Evolutionary conservation across 1,140 invertebrate genomes (phyloP).

Genomic region (Aphidius gifuensis): DNA sequence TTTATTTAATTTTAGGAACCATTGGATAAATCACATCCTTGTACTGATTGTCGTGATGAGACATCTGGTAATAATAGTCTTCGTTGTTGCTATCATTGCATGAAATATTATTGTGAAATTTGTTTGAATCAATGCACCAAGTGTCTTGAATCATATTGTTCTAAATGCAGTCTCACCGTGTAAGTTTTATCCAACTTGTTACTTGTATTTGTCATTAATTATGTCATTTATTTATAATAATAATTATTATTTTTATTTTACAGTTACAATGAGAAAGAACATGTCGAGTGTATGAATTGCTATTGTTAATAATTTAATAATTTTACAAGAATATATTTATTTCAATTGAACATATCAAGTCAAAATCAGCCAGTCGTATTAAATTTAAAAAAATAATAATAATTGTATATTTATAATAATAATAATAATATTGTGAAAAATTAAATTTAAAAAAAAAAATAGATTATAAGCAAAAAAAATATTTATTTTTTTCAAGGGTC

Average conservation of each 20-base stretch:
- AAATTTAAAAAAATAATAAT: too few species aligned
- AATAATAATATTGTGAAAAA: too few species aligned
- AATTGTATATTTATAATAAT: too few species aligned
- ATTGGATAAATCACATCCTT: slow-evolving; percentile 12
- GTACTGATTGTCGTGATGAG: slow-evolving; percentile 20
- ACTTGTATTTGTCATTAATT: neutral
- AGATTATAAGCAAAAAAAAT: too few species aligned
- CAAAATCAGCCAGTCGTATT: too few species aligned
- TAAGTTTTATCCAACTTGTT: slow-evolving; percentile 24
- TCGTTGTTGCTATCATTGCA: slow-evolving; percentile 36
- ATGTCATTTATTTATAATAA: neutral
- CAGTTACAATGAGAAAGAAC: slow-evolving; percentile 35
- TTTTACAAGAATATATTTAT: neutral
- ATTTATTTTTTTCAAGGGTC: too few species aligned
- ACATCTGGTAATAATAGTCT: slow-evolving; percentile 21
- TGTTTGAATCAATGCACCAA: slow-evolving; percentile 31
- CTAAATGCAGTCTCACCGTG: slow-evolving; percentile 38
- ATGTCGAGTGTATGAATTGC: slow-evolving; percentile 35
- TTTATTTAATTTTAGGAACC: slow-evolving; percentile 25
- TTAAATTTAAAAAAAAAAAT: too few species aligned
- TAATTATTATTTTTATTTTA: slow-evolving; percentile 21
- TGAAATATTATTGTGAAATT: slow-evolving; percentile 33
- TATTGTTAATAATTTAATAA: slow-evolving; percentile 26
- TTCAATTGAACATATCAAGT: too few species aligned
- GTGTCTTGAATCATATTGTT: slow-evolving; percentile 38